These are phyloP conservation scores for Iselma pallidipennis DNA, from an alignment of 2,888 invertebrate species.

Conservation along the genomic window DNA sequence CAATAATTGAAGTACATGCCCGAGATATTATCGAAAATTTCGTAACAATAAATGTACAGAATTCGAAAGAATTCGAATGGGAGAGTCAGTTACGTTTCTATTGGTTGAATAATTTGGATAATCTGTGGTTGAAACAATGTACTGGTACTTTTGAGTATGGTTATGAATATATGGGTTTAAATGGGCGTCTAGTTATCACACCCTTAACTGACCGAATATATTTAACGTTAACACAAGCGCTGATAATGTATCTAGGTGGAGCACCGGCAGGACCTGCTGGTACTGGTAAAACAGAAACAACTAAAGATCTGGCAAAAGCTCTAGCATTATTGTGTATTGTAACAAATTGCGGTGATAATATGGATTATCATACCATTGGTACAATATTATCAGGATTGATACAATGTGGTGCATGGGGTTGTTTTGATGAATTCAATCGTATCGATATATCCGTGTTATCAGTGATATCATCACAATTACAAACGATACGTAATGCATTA, in stretches of 20 bases:
- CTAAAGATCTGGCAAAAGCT: conserved; percentile 90
- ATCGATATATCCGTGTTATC: conserved; percentile 92
- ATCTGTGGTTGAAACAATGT: conserved; percentile 82
- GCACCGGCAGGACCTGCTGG: too few relatives aligned
- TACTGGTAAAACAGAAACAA: conserved; percentile 91
- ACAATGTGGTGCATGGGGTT: conserved; percentile 94
- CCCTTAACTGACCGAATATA: conserved; percentile 92
- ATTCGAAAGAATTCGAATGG: conserved; percentile 89
- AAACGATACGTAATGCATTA: conserved; percentile 84
- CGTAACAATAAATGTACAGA: conserved; percentile 79
- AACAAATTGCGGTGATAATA: conserved; percentile 92
- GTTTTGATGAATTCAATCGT: conserved; percentile 93
- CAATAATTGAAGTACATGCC: conserved; percentile 91
- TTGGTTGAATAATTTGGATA: conserved; percentile 82
- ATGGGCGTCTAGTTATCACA: conserved; percentile 88
- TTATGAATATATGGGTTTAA: conserved; percentile 94
- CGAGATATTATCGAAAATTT: conserved; percentile 86
- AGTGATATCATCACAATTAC: conserved; percentile 90
- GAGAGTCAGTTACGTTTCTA: conserved; percentile 92
- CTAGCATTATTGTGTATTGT: conserved; percentile 81
- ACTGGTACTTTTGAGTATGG: conserved; percentile 88
- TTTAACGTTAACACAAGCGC: conserved; percentile 89
- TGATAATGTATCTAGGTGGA: conserved; percentile 90
- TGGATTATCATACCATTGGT: conserved; percentile 85
- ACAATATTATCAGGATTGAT: conserved; percentile 76